Conservation (phyloP, 2,888 invertebrate species). For the Antitype chi region DNA sequence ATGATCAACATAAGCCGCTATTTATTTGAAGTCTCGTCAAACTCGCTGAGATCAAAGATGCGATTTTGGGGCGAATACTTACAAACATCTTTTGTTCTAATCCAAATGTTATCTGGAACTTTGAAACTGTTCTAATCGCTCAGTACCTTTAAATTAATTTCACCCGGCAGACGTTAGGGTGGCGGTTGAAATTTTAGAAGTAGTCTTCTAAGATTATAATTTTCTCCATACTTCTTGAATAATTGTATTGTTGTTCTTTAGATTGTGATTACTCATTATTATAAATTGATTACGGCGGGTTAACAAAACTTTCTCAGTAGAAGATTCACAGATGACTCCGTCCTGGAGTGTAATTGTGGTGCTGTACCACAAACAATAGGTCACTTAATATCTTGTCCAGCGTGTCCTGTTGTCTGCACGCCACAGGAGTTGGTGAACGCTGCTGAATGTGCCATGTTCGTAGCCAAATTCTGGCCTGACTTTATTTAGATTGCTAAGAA, state of each 20-base stretch:
- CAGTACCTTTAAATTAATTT: slow-evolving; percentile 54
- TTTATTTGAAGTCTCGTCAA: slow-evolving; percentile 49
- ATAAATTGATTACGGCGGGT: not conserved
- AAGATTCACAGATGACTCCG: too few relatives aligned
- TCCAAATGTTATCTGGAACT: slow-evolving; percentile 37
- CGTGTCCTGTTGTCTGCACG: too few relatives aligned
- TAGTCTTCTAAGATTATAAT: slow-evolving; percentile 40
- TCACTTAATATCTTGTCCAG: too few relatives aligned
- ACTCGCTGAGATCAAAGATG: slow-evolving; percentile 47
- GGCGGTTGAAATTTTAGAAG: slow-evolving; percentile 33
- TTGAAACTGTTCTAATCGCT: slow-evolving; percentile 25
- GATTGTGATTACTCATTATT: slow-evolving; percentile 6
- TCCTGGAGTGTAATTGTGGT: too few relatives aligned
- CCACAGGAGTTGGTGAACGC: too few relatives aligned
- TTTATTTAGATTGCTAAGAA: too few relatives aligned
- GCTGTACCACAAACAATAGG: too few relatives aligned
- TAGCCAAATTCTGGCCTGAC: too few relatives aligned
- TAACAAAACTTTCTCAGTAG: too few relatives aligned
- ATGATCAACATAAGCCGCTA: slow-evolving; percentile 44
- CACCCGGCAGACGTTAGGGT: not conserved
- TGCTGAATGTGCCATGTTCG: too few relatives aligned
- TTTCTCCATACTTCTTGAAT: not conserved
- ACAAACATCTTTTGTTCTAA: slow-evolving; percentile 35
- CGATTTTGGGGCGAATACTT: slow-evolving; percentile 19
- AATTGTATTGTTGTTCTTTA: slow-evolving; percentile 20